These are phyloP conservation scores for Drosophila parvula DNA, from an alignment of 1,140 invertebrate species.

Conservation along the genomic window DNA sequence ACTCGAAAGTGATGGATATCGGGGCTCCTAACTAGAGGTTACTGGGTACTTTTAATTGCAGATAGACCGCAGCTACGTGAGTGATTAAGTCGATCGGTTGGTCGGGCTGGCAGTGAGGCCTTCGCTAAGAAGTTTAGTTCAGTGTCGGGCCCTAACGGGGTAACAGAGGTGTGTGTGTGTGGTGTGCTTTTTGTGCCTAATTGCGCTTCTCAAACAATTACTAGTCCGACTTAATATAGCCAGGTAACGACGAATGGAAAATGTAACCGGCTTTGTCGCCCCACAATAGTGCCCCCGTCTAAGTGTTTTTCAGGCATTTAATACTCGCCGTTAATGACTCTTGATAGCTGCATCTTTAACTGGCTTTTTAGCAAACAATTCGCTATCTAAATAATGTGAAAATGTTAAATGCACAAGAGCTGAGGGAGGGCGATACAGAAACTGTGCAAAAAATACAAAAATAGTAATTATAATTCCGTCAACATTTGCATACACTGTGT, in stretches of 20 bases:
- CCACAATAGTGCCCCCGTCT: conserved; percentile 13
- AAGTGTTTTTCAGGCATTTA: conserved; percentile 37
- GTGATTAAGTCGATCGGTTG: conserved; percentile 20
- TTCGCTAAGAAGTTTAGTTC: conserved; percentile 1
- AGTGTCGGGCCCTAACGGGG: conserved; percentile 8
- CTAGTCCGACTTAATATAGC: conserved; percentile 22
- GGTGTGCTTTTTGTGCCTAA: conserved; percentile 16
- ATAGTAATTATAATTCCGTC: conserved; percentile 46
- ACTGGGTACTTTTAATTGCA: conserved; percentile 13
- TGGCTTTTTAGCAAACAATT: conserved; percentile 47
- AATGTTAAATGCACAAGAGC: conserved; percentile 23
- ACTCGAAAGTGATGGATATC: conserved; percentile 28
- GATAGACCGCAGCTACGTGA: conserved; percentile 32
- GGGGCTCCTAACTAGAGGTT: conserved; percentile 5
- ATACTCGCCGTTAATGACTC: conserved; percentile 43
- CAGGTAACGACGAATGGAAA: conserved; percentile 16
- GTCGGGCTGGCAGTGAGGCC: not conserved
- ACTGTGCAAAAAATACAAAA: conserved; percentile 4
- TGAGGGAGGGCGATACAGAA: not conserved
- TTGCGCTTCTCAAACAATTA: conserved; percentile 29
- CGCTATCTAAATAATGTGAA: conserved; percentile 43
- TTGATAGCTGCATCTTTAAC: conserved; percentile 44
- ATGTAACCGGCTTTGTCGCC: conserved; percentile 11
- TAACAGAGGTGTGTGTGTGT: conserved; percentile 9
- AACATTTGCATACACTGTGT: conserved; percentile 66